These are phyloP conservation scores for Chloroceryle amazona DNA, from an alignment of 2,797 vertebrate species.

Conservation along the genomic window DNA sequence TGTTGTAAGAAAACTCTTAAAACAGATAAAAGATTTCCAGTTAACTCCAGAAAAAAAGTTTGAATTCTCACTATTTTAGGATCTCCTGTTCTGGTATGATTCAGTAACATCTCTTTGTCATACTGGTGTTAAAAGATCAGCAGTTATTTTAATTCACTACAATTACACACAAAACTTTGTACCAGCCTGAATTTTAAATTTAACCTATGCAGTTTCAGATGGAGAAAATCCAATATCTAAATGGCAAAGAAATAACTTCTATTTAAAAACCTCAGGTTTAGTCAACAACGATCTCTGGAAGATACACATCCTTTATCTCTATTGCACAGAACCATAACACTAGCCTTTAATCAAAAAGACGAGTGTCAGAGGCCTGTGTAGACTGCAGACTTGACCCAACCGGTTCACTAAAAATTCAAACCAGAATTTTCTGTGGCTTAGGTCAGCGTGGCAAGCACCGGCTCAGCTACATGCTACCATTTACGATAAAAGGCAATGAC, in stretches of 20 bases:
- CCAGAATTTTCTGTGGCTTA: neutral
- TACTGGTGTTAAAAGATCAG: neutral
- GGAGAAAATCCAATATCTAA: neutral
- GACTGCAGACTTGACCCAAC: neutral
- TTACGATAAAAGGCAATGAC: neutral
- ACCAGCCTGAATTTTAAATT: neutral
- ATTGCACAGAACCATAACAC: rapidly evolving
- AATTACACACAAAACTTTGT: neutral
- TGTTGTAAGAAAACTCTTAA: neutral
- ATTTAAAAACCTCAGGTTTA: neutral
- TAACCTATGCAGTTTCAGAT: rapidly evolving
- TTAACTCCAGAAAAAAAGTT: neutral
- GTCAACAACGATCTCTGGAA: neutral
- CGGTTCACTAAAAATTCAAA: neutral
- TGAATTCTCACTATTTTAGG: neutral
- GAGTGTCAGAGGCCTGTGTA: neutral
- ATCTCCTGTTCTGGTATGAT: neutral
- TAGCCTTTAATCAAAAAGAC: neutral
- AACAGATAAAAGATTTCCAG: neutral
- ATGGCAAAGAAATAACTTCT: neutral
- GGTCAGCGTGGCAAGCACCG: neutral
- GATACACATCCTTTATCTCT: neutral
- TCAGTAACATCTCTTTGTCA: neutral
- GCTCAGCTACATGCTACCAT: neutral
- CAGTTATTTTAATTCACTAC: neutral